These are phyloP conservation scores for Lipophrys pholis DNA, from an alignment of 2,113 vertebrate species.

Conservation along the genomic window DNA sequence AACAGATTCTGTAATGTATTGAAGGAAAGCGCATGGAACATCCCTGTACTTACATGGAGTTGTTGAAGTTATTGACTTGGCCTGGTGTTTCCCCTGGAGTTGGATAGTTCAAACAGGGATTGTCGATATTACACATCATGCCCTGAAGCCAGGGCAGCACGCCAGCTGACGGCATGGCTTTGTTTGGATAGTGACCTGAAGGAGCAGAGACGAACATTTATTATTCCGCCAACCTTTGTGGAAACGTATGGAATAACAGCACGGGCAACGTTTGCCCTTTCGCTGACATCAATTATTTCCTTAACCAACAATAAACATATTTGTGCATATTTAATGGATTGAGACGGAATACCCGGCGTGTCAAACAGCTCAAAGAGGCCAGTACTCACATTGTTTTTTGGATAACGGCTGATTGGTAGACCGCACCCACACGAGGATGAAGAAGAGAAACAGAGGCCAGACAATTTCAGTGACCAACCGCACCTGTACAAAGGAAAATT, in stretches of 20 bases:
- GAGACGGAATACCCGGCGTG: not conserved
- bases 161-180: slow-evolving; percentile 98
- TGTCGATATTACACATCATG: slow-evolving; percentile 95
- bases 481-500: slow-evolving; percentile 80
- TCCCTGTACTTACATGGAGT: slow-evolving; percentile 88
- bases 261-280: no score
- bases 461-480: slow-evolving; percentile 91
- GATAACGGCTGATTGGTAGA: slow-evolving; percentile 89
- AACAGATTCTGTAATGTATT: not conserved
- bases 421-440: slow-evolving; percentile 94
- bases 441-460: slow-evolving; percentile 97
- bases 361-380: not conserved
- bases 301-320: not conserved
- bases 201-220: not conserved
- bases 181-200: slow-evolving; percentile 96
- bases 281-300: not conserved
- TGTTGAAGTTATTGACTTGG: slow-evolving; percentile 95
- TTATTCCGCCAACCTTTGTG: not conserved
- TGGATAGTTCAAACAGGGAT: slow-evolving; percentile 91
- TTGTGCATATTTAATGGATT: not conserved
- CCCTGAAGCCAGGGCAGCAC: slow-evolving; percentile 96
- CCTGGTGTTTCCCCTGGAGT: slow-evolving; percentile 96
- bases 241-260: no score
- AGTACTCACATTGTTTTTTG: slow-evolving; percentile 94
- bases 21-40: slow-evolving; percentile 2